Evolutionary conservation across 2,797 vertebrate genomes (phyloP), one percentile per base, ranked within the genome.

Genomic region (Fringilla coelebs): DNA sequence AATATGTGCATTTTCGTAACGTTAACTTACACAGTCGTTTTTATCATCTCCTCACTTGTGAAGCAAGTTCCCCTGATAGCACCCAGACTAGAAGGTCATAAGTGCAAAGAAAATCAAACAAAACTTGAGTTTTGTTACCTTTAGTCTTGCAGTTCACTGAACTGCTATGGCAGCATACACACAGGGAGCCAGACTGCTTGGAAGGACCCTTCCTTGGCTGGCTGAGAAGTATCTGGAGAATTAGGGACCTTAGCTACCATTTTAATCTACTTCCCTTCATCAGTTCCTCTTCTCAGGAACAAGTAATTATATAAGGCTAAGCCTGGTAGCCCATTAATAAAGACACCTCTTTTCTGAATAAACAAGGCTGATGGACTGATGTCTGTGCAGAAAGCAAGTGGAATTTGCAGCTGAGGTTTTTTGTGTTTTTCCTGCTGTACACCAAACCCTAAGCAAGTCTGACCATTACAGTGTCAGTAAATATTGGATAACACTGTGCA

Each of bases 11-110:
- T 83, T 87, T 89, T 73, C 48, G 26, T 52, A 51, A 45, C 9
- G 1, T n/a, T 82, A 51, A 29, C 7, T 29, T 11, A 36, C 10
- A 4, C 0, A 0, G 8, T 58, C 22, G 16, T 14, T 63, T 72
- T 87, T 79, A 55, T 63, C 1, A 1, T 72, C 29, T 90, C 20
- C 11, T 74, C 2, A 2, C 31, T 43, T 84, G 29, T 63, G 19
- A 32, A 71, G 15, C 15, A 63, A 89, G 26, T 66, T 81, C 9
- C 18, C 17, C 13, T 57, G 34, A 6, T 17, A 57, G 68, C 24
- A 83, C 24, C 3, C 14, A 49, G 13, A 57, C 45, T 88, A 46
- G 25, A 71, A 71, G 18, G 36, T 63, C 36, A 0, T 14, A 72
- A 82, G 11, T 51, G 17, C n/a, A 41, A 74, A 77, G 24, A 76